These are phyloP conservation scores for Stegastes partitus DNA, from an alignment of 2,113 vertebrate species.

Conservation along the genomic window DNA sequence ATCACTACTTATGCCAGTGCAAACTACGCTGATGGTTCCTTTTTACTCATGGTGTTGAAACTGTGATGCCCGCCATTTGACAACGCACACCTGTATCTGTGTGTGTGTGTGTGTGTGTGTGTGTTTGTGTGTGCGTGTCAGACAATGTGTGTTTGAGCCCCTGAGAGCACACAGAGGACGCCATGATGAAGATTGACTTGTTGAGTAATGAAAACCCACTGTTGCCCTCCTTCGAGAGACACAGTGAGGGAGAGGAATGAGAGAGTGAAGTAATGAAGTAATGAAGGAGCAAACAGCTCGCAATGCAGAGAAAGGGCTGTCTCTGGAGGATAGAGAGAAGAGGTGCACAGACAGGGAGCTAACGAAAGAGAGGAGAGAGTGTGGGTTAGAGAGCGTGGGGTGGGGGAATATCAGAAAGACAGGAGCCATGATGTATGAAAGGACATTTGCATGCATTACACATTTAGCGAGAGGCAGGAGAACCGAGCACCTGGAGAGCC, in stretches of 20 bases:
- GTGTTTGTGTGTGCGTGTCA: too few relatives aligned
- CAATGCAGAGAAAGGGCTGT: constrained; percentile 44
- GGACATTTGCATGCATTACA: constrained; percentile 52
- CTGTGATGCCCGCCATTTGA: not conserved
- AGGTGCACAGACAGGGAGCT: constrained; percentile 24
- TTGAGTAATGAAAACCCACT: constrained; percentile 83
- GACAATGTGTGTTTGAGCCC: constrained; percentile 41
- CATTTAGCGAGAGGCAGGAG: constrained; percentile 23
- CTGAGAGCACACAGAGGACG: constrained; percentile 69
- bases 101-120: too few relatives aligned
- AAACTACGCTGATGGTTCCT: not conserved
- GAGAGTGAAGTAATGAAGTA: constrained; percentile 65
- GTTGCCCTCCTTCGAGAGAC: constrained; percentile 71
- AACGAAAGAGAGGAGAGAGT: constrained; percentile 7
- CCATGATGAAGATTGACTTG: constrained; percentile 83
- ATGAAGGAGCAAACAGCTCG: constrained; percentile 73
- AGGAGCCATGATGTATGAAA: constrained; percentile 38
- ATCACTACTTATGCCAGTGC: not conserved
- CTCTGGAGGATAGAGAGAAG: constrained; percentile 41
- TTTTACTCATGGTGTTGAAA: constrained; percentile 5
- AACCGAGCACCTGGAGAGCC: constrained; percentile 28
- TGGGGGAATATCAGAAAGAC: not conserved
- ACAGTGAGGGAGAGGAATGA: constrained; percentile 49
- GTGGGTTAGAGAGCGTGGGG: constrained; percentile 14
- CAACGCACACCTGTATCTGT: too few relatives aligned